These are phyloP conservation scores for Catamblyrhynchus diadema DNA, from an alignment of 2,797 vertebrate genomes.

Conservation along the genomic window DNA sequence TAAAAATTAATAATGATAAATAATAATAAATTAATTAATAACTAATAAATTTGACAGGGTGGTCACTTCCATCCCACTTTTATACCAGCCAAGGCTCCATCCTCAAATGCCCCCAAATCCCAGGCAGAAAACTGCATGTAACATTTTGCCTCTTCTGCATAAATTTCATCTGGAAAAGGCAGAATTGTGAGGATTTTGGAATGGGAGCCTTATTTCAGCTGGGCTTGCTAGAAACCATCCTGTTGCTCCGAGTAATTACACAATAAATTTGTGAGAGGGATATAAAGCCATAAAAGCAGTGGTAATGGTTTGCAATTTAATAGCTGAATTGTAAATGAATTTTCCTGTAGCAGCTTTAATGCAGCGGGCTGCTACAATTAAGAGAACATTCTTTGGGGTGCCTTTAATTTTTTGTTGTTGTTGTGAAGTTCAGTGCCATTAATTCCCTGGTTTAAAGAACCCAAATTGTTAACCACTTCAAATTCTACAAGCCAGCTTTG, in stretches of 20 bases:
- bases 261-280: conserved; percentile 73
- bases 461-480: background rate
- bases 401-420: conserved; percentile 48
- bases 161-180: conserved; percentile 19
- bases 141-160: background rate
- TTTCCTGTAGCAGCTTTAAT: conserved; percentile 56
- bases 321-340: conserved; percentile 73
- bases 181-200: conserved; percentile 13
- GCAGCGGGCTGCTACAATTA: conserved; percentile 66
- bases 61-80: background rate
- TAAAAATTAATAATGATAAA: too few relatives aligned
- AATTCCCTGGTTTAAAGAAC: conserved; percentile 28
- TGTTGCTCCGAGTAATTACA: conserved; percentile 64
- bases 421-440: conserved; percentile 33
- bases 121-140: background rate
- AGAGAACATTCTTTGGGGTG: conserved; percentile 57
- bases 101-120: background rate
- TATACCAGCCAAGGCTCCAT: background rate
- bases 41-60: background rate
- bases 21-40: too few relatives aligned
- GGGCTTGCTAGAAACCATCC: conserved; percentile 32
- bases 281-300: conserved; percentile 71
- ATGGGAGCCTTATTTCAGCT: conserved; percentile 60
- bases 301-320: conserved; percentile 75
- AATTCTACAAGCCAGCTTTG: background rate